These are phyloP conservation scores for Gryon sp. DNA, from an alignment of 1,140 invertebrate genomes.

Conservation along the genomic window DNA sequence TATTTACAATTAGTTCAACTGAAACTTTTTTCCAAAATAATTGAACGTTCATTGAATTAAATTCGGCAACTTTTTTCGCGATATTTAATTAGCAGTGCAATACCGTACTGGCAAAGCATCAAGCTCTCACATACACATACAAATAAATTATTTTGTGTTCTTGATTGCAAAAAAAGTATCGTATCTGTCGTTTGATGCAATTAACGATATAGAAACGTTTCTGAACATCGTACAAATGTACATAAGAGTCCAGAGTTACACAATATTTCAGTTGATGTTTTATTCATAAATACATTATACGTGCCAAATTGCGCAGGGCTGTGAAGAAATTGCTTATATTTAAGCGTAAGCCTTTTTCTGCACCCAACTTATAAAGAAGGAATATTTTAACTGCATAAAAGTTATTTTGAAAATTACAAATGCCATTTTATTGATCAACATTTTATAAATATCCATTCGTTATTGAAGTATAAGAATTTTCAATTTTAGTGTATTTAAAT, in stretches of 20 bases:
- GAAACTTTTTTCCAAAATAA: conserved; percentile 21
- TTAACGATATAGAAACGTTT: conserved; percentile 59
- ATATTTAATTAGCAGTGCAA: conserved; percentile 39
- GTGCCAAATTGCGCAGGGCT: conserved; percentile 66
- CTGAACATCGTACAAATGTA: conserved; percentile 52
- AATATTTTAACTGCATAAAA: conserved; percentile 74
- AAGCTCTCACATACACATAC: conserved; percentile 4
- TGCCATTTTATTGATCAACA: too few species aligned
- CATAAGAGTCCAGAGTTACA: conserved; percentile 61
- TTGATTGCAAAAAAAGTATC: conserved; percentile 56
- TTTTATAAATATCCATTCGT: not conserved
- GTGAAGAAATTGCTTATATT: conserved; percentile 66
- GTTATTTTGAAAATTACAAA: too few species aligned
- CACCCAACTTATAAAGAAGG: conserved; percentile 68
- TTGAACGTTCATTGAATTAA: conserved; percentile 29
- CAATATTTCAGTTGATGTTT: conserved; percentile 68
- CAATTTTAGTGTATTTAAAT: not conserved
- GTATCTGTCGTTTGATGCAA: conserved; percentile 56
- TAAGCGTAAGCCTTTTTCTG: conserved; percentile 71
- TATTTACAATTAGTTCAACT: conserved; percentile 33
- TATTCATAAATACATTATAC: conserved; percentile 73
- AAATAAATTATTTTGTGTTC: conserved; percentile 29
- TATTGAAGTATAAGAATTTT: not conserved
- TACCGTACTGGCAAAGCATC: conserved; percentile 3
- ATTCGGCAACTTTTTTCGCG: conserved; percentile 2